These are phyloP conservation scores for Anarsia innoxiella DNA, from an alignment of 2,888 invertebrate genomes.

Conservation along the genomic window DNA sequence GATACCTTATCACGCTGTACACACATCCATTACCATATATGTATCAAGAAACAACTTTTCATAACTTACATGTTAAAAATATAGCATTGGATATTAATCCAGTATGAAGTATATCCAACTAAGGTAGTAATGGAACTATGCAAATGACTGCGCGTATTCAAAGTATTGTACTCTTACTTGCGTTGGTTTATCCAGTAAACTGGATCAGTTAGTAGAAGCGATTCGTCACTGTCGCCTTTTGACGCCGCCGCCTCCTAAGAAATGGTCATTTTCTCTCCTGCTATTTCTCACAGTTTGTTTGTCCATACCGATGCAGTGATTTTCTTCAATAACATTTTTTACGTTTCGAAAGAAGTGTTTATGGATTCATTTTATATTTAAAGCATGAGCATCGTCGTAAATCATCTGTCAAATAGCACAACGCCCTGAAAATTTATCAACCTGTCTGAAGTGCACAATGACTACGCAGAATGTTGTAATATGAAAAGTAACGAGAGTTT, in stretches of 20 bases:
- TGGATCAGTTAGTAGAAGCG: constrained; percentile 6
- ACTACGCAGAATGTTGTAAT: neutral
- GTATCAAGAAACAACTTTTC: too few species aligned
- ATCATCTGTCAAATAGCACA: neutral
- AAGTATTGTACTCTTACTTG: neutral
- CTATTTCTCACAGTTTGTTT: too few species aligned
- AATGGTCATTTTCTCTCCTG: constrained; percentile 14
- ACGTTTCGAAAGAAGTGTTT: too few species aligned
- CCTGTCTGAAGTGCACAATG: neutral
- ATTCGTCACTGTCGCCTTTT: constrained; percentile 24
- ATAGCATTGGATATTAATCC: too few species aligned
- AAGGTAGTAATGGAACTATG: neutral
- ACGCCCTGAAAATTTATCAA: neutral
- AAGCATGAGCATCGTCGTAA: neutral
- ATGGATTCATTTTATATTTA: neutral
- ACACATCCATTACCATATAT: too few species aligned
- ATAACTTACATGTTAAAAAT: too few species aligned
- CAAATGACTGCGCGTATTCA: neutral
- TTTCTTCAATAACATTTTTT: neutral
- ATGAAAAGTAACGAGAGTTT: neutral
- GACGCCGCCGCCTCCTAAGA: constrained; percentile 11
- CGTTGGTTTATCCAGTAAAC: neutral
- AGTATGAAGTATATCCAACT: too few species aligned
- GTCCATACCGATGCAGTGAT: too few species aligned
- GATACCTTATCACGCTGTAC: too few species aligned